Base-by-base conservation (phyloP, 2,888 invertebrate species). In the Drosophila atripex region DNA sequence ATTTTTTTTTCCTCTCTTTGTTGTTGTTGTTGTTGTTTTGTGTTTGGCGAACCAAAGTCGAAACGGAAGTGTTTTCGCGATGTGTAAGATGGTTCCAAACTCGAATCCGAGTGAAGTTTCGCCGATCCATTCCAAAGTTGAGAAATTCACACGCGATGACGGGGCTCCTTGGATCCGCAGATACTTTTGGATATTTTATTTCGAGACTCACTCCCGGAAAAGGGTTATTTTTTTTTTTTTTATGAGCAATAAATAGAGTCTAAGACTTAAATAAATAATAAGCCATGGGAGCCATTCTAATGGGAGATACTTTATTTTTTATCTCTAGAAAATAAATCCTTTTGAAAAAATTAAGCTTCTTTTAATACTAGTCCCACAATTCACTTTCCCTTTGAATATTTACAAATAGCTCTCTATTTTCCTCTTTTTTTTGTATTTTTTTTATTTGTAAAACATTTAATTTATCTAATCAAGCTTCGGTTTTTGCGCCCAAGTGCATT, bases 11-110 rank as follows among this genome's bases (percentile, higher is more conserved):
- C n/a, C n/a, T n/a, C n/a, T n/a, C n/a, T n/a, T n/a, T n/a, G n/a
- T n/a, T n/a, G n/a, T n/a, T n/a, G n/a, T n/a, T n/a, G n/a, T n/a
- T n/a, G n/a, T 63, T 50, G 43, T 55, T 16, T 16, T 49, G 47
- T 46, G 41, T 54, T 39, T 66, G 57, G 52, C 64, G 35, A 47
- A 43, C 47, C 69, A 64, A 72, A 68, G 28, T 41, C 51, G 64
- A 85, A 87, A 75, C 84, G 84, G 84, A 85, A 85, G 82, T 87
- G 83, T 77, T 87, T 85, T 76, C 57, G 63, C 57, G 83, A 79
- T 87, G 87, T 85, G 87, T 87, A 87, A 86, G 77, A 79, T 58
- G 18, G 9, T 50, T 32, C 30, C 60, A 43, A 50, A 30, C 21
- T 23, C 4, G 39, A 41, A 7, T 32, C 35, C 30, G 18, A 57